Evolutionary conservation across 2,113 vertebrate genomes (phyloP).

Genomic region (Misgurnus anguillicaudatus): DNA sequence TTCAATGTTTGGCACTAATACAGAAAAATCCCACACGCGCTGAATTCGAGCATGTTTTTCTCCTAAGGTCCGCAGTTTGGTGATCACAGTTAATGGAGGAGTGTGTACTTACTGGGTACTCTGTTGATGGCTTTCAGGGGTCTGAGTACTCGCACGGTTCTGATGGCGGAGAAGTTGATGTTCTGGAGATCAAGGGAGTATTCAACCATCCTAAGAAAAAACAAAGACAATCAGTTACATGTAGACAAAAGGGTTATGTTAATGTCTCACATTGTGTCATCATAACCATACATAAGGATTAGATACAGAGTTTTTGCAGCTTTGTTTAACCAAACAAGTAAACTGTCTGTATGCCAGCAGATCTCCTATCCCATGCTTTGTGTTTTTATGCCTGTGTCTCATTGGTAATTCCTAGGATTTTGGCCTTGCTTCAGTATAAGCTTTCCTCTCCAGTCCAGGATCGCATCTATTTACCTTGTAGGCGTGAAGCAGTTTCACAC

Average conservation of each 20-base stretch:
- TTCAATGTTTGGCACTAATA: slow-evolving; percentile 13
- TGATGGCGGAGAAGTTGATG: slow-evolving; percentile 96
- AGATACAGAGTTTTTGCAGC: too few species aligned
- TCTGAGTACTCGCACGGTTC: slow-evolving; percentile 93
- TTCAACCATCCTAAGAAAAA: slow-evolving; percentile 85
- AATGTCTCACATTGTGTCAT: too few species aligned
- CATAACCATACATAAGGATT: too few species aligned
- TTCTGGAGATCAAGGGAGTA: slow-evolving; percentile 98
- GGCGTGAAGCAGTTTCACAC: background rate
- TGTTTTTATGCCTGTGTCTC: background rate
- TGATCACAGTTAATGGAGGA: background rate
- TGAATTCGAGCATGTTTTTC: background rate
- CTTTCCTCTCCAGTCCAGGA: background rate
- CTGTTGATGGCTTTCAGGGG: slow-evolving; percentile 99
- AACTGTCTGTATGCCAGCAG: background rate
- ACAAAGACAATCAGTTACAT: background rate
- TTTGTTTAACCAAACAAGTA: background rate
- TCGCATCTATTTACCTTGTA: background rate
- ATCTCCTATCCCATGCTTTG: background rate
- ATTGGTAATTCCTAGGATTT: background rate
- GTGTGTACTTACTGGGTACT: slow-evolving; percentile 88
- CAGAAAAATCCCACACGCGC: background rate
- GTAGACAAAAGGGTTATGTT: background rate
- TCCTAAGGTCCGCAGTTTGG: background rate
- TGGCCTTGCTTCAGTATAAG: background rate